These are phyloP conservation scores for Trachymyrmex cornetzi DNA, from an alignment of 1,140 invertebrate genomes.

Conservation along the genomic window DNA sequence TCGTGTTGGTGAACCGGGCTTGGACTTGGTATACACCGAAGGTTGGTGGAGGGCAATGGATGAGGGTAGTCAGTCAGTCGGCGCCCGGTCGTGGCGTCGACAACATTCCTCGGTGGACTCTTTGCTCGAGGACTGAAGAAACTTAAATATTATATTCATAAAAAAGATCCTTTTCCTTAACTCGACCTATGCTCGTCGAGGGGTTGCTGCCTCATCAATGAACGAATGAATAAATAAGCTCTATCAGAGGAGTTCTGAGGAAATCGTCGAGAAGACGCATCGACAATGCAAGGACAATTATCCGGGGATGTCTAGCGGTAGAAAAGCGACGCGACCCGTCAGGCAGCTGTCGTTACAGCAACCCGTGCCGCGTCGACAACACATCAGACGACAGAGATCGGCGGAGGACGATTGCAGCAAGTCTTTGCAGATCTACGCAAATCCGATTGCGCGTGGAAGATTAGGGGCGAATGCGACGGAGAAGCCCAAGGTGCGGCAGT, in stretches of 20 bases:
- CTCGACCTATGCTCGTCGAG: not conserved
- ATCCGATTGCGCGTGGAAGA: conserved; percentile 52
- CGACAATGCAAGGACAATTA: conserved; percentile 4
- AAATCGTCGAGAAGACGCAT: not conserved
- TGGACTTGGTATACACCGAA: conserved; percentile 51
- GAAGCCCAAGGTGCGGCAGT: conserved; percentile 65
- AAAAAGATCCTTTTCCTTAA: not conserved
- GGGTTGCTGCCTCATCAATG: not conserved
- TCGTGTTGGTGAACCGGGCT: conserved; percentile 21
- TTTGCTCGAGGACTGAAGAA: not conserved
- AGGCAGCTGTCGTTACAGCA: conserved; percentile 83
- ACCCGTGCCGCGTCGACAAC: conserved; percentile 73
- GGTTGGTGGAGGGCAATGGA: conserved; percentile 75
- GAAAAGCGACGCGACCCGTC: conserved; percentile 72
- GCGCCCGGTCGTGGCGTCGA: conserved; percentile 79
- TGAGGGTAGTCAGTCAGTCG: conserved; percentile 80
- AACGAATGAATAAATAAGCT: conserved; percentile 13
- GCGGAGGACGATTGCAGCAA: conserved; percentile 80
- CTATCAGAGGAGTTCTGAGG: not conserved
- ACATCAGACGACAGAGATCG: conserved; percentile 82
- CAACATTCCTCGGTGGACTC: conserved; percentile 15
- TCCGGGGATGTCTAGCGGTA: conserved; percentile 57
- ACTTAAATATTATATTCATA: conserved; percentile 5
- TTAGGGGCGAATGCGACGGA: conserved; percentile 60
- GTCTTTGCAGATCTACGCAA: conserved; percentile 71